Evolutionary conservation across 2,888 invertebrate species (phyloP).

Genomic region (Nephrotoma appendiculata): DNA sequence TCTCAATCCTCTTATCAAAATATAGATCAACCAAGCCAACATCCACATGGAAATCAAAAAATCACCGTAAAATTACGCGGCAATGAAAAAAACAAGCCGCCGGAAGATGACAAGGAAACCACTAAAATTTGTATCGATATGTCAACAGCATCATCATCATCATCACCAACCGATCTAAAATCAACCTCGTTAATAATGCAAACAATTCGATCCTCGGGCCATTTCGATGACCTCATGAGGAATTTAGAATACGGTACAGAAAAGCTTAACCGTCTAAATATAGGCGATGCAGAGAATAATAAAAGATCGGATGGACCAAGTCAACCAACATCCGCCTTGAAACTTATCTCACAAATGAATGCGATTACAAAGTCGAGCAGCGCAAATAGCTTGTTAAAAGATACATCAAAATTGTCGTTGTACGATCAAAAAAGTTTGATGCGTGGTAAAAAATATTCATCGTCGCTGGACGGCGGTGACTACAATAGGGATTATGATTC

Average conservation of each 20-base stretch:
- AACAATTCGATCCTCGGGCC: constrained; percentile 29
- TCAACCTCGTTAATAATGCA: constrained; percentile 32
- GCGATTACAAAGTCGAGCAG: constrained; percentile 13
- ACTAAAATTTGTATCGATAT: constrained; percentile 4
- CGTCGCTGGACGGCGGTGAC: constrained; percentile 14
- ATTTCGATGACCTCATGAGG: constrained; percentile 32
- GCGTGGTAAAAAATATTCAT: constrained; percentile 11
- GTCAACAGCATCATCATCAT: neutral
- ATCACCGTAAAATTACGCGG: neutral
- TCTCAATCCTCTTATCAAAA: neutral
- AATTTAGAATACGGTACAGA: constrained; percentile 15
- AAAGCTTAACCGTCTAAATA: neutral
- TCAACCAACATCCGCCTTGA: constrained; percentile 8
- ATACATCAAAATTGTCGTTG: neutral
- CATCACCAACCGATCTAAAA: constrained; percentile 20
- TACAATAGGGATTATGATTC: constrained; percentile 2
- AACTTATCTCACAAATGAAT: constrained; percentile 12
- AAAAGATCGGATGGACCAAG: neutral
- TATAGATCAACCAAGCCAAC: neutral
- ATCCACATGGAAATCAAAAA: neutral
- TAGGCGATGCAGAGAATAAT: neutral
- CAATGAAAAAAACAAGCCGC: neutral
- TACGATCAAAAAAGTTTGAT: neutral
- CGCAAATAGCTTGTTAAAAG: constrained; percentile 10
- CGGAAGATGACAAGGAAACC: neutral